Conservation (phyloP, 2,113 vertebrate species). For the Eurystomus gularis region DNA sequence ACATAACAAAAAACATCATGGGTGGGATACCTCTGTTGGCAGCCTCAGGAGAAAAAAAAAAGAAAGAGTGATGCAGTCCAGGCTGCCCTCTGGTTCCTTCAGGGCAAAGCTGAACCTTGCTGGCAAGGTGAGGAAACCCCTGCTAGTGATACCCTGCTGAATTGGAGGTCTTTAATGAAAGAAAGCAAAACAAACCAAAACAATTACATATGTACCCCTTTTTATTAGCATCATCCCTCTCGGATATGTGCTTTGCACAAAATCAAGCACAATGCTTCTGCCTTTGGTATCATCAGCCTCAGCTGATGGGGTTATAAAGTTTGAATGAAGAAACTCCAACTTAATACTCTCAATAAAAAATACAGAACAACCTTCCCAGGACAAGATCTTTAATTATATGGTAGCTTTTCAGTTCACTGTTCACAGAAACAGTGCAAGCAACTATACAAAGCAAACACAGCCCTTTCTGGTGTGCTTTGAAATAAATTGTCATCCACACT, state of each 20-base stretch:
- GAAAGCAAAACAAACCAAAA: background rate
- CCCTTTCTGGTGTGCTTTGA: slow-evolving; percentile 34
- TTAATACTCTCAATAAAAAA: background rate
- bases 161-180: background rate
- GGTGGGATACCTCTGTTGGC: background rate
- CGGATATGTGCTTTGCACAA: background rate
- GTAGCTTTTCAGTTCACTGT: slow-evolving; percentile 1
- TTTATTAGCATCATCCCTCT: background rate
- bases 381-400: background rate
- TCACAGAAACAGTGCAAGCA: background rate
- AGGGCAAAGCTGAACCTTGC: background rate
- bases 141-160: background rate
- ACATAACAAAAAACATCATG: background rate
- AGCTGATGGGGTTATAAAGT: background rate
- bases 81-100: background rate
- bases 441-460: background rate
- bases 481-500: slow-evolving; percentile 2
- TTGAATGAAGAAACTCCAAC: background rate
- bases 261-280: background rate
- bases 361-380: background rate
- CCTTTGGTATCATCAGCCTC: background rate
- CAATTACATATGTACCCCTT: background rate
- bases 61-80: background rate
- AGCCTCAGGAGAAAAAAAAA: background rate
- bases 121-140: background rate